Percentiles rank a stretch among this genome's conserved stretches.
These are phyloP conservation scores for Lates japonicus DNA, from an alignment of 2,797 vertebrate genomes.

Conservation along the genomic window DNA sequence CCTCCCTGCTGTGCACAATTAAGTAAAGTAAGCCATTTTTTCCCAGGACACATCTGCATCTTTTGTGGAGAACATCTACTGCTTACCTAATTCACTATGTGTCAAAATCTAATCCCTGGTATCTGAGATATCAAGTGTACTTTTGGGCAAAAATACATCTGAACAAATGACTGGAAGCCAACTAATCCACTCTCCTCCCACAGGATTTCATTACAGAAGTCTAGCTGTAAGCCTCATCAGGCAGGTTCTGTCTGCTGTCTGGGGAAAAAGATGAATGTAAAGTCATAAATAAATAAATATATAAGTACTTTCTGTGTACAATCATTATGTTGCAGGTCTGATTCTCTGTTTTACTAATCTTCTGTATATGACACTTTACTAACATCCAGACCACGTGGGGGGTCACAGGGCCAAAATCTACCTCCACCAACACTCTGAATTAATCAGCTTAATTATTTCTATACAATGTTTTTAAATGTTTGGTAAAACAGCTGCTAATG, in stretches of 20 bases:
- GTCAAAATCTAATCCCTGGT: conserved; percentile 18
- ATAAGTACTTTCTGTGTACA: neutral
- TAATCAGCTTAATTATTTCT: neutral
- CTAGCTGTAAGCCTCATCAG: conserved; percentile 36
- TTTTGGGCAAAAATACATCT: conserved; percentile 35
- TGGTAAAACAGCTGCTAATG: neutral
- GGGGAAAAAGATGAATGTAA: neutral
- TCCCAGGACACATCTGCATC: neutral
- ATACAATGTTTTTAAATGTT: neutral
- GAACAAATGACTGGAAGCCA: conserved; percentile 33
- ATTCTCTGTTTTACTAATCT: neutral
- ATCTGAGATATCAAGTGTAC: conserved; percentile 15
- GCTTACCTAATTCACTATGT: neutral
- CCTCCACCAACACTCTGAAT: neutral
- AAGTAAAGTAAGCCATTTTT: neutral
- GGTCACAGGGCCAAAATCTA: neutral
- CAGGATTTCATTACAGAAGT: conserved; percentile 41
- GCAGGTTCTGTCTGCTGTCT: conserved; percentile 21
- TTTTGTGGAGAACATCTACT: neutral
- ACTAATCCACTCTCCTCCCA: conserved; percentile 32
- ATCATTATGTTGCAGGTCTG: neutral
- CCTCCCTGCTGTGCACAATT: neutral
- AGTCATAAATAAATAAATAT: conserved; percentile 1
- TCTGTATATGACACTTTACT: neutral
- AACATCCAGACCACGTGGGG: too few relatives aligned